Base-by-base conservation (phyloP, 2,797 vertebrate genomes). In the Heterohyrax brucei region DNA sequence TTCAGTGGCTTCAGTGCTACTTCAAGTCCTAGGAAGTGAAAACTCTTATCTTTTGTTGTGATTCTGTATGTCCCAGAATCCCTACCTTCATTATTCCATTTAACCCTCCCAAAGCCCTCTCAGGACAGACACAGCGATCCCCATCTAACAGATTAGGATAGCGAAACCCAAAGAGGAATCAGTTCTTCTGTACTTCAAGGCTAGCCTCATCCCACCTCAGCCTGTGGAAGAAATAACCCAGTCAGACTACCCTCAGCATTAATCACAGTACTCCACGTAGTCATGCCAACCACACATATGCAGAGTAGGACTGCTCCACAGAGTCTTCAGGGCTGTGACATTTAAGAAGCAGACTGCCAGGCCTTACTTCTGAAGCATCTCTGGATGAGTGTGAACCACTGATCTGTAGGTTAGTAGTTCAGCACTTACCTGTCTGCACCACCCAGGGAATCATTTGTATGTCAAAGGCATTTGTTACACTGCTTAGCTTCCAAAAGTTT, bases 401-500 rank as follows among this genome's bases (percentile, higher is more conserved):
- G 14, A 68, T 13, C 12, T 68, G 30, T 68, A 68, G 28, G 30
- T 68, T 16, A 68, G 66, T n/a, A 68, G 66, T n/a, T 14, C 28
- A 68, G 66, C 12, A 14, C 66, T n/a, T 68, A 68, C 30, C 66
- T 4, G n/a, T 68, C n/a, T 56, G 53, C 53, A 68, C 66, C 30
- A 68, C 66, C 28, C 66, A n/a, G 66, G 14, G 30, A 68, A 30
- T 30, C 66, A 13, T 95, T 61, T 89, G 12, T 56, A 85, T 5
- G 59, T 81, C 81, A 72, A 16, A 46, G 3, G 4, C 14, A 21
- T 14, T 87, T 84, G 50, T 44, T 48, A 87, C 50, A 7, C 62
- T 84, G 18, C 76, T 91, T 0, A 95, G 26, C 79, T 39, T 50
- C 7, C 56, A 92, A 95, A 95, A 87, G 28, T 53, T 61, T 7